Evolutionary conservation across 2,113 vertebrate species (phyloP), one percentile per base, ranked within the genome.

Genomic region (Platysteira castanea): DNA sequence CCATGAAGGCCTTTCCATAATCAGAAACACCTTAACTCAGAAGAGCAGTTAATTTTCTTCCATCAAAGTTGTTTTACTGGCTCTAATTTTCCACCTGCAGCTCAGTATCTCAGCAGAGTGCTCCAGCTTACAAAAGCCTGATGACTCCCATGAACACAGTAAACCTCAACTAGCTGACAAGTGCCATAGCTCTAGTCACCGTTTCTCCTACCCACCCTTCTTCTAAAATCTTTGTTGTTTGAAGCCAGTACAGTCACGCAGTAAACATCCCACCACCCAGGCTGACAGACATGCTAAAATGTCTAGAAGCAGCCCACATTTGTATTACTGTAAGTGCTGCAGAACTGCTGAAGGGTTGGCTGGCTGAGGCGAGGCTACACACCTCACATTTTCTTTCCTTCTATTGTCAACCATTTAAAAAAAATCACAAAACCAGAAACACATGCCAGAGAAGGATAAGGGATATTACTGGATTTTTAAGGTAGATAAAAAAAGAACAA

Each of bases 401-500:
- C 93, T 81, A 87, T 95, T 96, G 92, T 96, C 59, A 92, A 60
- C n/a, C 52, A 56, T 67, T 77, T 26, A 71, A 90, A 83, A 87
- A 52, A 82, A 83, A 54, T 33, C 46, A 88, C 41, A 88, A 80
- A 90, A 56, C 31, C 91, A 96, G 88, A 90, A 96, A 88, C 63
- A 65, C 28, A 71, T 81, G 90, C 76, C 85, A 94, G 92, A 68
- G 60, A 64, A 93, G 92, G 79, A 59, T 59, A 92, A 84, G 83
- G 93, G 85, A 95, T 94, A 79, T 70, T 93, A 91, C n/a, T 17
- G 59, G 69, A 76, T 74, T 88, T 83, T 80, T 35, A 83, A 88
- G 67, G 90, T 60, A 84, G 93, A 75, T 84, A 71, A 93, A 96
- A 96, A 96, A 95, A 92, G 88, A 89, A 86, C 68, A 86, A 94